Evolutionary conservation across 1,140 invertebrate species (phyloP), one percentile per base, ranked within the genome.

Genomic region (Pentalonia nigronervosa): DNA sequence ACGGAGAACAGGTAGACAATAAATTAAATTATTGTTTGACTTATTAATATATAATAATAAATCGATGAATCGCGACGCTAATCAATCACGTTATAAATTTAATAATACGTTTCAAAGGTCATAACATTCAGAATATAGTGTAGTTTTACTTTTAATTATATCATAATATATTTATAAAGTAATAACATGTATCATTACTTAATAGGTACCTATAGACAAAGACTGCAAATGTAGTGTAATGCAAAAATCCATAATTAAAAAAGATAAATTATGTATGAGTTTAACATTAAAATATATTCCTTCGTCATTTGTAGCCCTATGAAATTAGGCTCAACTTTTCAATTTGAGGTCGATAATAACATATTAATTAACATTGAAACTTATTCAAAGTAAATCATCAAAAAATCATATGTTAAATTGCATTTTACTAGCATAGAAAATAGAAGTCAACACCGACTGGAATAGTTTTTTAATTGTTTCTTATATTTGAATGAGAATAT

Each of bases 1-100:
- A 67, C 17, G 89, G 67, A 90, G 89, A 90, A 41, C 89, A 90
- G 53, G 89, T 90, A 45, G 4, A 4, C 41, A 41, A 56, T 83
- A 81, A 17, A 81, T 41, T 41, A 21, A 7, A 36, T 81, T 36
- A 20, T 81, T 36, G 14, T 21, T 81, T 81, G 7, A 36, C 34
- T 81, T 36, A 36, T 81, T 81, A 81, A 34, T 0, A 81, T 41
- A 41, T 41, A 41, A 41, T 81, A 81, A 81, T 81, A 21, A 36
- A 20, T 81, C 17, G 34, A 81, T 81, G 7, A 34, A 36, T 34
- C 41, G 41, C 4, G 41, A 36, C 7, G 2, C 17, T 81, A 81
- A 7, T 81, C 21, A 36, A 36, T 34, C 17, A 20, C 6, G 7
- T 81, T 81, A 7, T 36, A 36, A 53, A 21, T 53, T n/a, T 81